Conservation (phyloP, 2,888 invertebrate species). For the Tetramorium bicarinatum region DNA sequence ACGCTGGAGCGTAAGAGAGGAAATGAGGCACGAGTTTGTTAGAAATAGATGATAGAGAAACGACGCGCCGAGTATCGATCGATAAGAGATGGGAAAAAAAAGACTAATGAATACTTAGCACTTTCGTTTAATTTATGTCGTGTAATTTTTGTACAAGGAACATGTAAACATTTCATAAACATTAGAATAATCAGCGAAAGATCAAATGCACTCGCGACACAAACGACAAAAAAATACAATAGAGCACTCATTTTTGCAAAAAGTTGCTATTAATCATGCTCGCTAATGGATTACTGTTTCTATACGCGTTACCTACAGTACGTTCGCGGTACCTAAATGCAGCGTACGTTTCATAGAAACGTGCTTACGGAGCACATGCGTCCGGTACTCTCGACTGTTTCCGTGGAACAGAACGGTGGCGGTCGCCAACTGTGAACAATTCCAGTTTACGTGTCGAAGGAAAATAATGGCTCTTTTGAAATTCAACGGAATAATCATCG, state of each 20-base stretch:
- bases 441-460: constrained; percentile 39
- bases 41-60: constrained; percentile 38
- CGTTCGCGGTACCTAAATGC: constrained; percentile 41
- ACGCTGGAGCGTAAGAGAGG: constrained; percentile 4
- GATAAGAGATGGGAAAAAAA: neutral
- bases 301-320: constrained; percentile 39
- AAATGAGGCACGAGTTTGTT: constrained; percentile 22
- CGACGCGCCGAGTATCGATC: neutral
- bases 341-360: constrained; percentile 60
- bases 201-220: neutral
- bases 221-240: neutral
- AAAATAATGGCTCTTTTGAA: constrained; percentile 42
- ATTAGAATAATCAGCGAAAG: neutral
- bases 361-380: constrained; percentile 35
- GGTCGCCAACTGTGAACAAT: constrained; percentile 39
- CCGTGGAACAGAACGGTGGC: constrained; percentile 52
- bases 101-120: neutral
- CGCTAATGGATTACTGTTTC: constrained; percentile 21
- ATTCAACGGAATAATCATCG: constrained; percentile 31
- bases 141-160: neutral
- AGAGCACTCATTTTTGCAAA: neutral
- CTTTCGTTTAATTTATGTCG: constrained; percentile 8
- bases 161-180: neutral
- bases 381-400: constrained; percentile 64
- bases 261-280: neutral